Conservation (phyloP, 1,140 invertebrate species). For the Telenomus remus region DNA sequence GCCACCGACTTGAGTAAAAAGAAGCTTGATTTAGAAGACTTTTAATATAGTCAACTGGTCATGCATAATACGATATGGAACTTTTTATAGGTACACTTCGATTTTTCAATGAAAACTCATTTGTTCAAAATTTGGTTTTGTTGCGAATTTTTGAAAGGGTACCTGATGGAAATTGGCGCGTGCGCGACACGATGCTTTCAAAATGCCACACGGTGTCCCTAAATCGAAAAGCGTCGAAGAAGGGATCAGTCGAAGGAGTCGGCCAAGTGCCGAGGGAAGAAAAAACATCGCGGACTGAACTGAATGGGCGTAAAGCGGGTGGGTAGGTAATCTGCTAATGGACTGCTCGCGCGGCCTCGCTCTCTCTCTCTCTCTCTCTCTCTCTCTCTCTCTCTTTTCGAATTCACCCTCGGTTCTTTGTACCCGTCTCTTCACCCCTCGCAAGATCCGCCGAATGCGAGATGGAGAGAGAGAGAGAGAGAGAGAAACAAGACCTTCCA, state of each 20-base stretch:
- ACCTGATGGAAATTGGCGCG: slow-evolving; percentile 27
- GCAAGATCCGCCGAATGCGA: slow-evolving; percentile 20
- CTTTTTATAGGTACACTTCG: too few relatives aligned
- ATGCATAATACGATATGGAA: too few relatives aligned
- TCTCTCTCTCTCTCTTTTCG: slow-evolving; percentile 32
- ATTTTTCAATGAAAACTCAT: too few relatives aligned
- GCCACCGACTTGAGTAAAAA: too few relatives aligned
- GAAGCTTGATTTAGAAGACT: too few relatives aligned
- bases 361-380: slow-evolving; percentile 16
- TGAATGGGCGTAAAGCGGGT: slow-evolving; percentile 56
- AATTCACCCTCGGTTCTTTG: slow-evolving; percentile 52
- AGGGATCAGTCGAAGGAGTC: slow-evolving; percentile 48
- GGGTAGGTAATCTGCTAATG: slow-evolving; percentile 60
- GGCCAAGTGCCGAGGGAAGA: slow-evolving; percentile 48
- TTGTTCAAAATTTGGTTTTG: too few relatives aligned
- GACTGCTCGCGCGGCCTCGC: slow-evolving; percentile 38
- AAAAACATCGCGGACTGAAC: slow-evolving; percentile 54
- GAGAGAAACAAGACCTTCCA: neutral
- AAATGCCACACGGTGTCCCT: slow-evolving; percentile 31
- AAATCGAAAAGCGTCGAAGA: slow-evolving; percentile 32
- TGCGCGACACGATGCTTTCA: slow-evolving; percentile 24
- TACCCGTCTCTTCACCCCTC: slow-evolving; percentile 9
- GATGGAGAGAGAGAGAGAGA: slow-evolving; percentile 9
- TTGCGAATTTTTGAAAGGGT: slow-evolving; percentile 11
- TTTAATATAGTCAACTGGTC: too few relatives aligned